Percentiles rank a stretch among this genome's conserved stretches.
Conservation (phyloP, 2,113 vertebrate genomes). For the Paramisgurnus dabryanus region DNA sequence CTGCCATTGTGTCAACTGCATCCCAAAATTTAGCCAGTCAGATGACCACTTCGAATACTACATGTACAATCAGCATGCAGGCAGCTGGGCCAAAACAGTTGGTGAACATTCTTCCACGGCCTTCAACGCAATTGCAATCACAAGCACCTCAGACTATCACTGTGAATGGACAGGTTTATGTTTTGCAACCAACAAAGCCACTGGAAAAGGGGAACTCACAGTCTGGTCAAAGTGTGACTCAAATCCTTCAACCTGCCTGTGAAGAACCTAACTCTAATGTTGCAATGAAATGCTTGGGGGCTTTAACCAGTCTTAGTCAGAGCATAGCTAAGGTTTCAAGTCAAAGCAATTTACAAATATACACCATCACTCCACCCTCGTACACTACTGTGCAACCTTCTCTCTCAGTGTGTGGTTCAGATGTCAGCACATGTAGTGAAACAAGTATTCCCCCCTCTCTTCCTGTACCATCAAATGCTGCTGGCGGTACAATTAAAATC, state of each 20-base stretch:
- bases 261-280: slow-evolving; percentile 94
- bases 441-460: slow-evolving; percentile 50
- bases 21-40: slow-evolving; percentile 74
- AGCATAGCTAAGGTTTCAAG: slow-evolving; percentile 92
- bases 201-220: slow-evolving; percentile 82
- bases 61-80: slow-evolving; percentile 78
- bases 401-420: slow-evolving; percentile 48
- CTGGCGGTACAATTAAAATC: slow-evolving; percentile 57
- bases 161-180: slow-evolving; percentile 95
- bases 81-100: slow-evolving; percentile 92
- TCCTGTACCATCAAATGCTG: slow-evolving; percentile 52
- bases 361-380: slow-evolving; percentile 67
- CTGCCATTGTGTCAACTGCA: slow-evolving; percentile 79
- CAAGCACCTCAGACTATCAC: slow-evolving; percentile 92
- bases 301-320: slow-evolving; percentile 94
- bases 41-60: slow-evolving; percentile 68
- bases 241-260: slow-evolving; percentile 91
- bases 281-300: slow-evolving; percentile 92
- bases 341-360: slow-evolving; percentile 80
- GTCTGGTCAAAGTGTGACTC: slow-evolving; percentile 79
- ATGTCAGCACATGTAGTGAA: slow-evolving; percentile 49
- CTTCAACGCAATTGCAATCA: slow-evolving; percentile 75
- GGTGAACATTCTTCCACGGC: slow-evolving; percentile 93
- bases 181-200: slow-evolving; percentile 90
- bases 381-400: slow-evolving; percentile 68